These are phyloP conservation scores for Temnothorax unifasciatus DNA, from an alignment of 2,888 invertebrate genomes.

Conservation along the genomic window DNA sequence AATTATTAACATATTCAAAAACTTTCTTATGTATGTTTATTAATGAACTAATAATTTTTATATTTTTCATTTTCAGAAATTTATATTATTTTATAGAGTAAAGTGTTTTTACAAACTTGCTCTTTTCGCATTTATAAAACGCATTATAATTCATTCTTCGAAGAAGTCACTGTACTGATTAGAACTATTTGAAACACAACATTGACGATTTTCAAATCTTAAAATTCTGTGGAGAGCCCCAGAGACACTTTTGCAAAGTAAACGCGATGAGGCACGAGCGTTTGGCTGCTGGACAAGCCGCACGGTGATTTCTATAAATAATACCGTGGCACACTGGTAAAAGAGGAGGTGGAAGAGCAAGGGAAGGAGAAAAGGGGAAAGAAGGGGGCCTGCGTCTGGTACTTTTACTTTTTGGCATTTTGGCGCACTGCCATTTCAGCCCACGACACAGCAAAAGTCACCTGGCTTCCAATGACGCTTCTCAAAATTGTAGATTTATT, in stretches of 20 bases:
- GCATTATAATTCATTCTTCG: slow-evolving; percentile 32
- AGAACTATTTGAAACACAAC: slow-evolving; percentile 29
- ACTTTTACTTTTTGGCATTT: slow-evolving; percentile 81
- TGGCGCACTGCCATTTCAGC: slow-evolving; percentile 74
- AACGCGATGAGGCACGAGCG: slow-evolving; percentile 79
- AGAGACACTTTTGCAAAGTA: slow-evolving; percentile 73
- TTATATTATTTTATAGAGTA: slow-evolving; percentile 11
- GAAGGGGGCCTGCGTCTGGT: slow-evolving; percentile 70
- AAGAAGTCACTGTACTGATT: background rate
- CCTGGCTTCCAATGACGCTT: background rate
- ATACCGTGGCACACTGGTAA: slow-evolving; percentile 79
- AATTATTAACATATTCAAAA: slow-evolving; percentile 23
- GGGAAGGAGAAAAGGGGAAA: slow-evolving; percentile 72
- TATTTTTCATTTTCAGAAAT: slow-evolving; percentile 10
- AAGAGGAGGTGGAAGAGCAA: slow-evolving; percentile 72
- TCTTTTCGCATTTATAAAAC: slow-evolving; percentile 19
- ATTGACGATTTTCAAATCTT: slow-evolving; percentile 29
- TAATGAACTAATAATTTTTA: slow-evolving; percentile 3
- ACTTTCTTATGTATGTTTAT: slow-evolving; percentile 16
- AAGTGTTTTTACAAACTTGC: slow-evolving; percentile 26
- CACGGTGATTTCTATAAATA: slow-evolving; percentile 85
- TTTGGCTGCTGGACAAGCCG: slow-evolving; percentile 82
- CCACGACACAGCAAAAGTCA: slow-evolving; percentile 35
- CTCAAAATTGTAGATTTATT: slow-evolving; percentile 37
- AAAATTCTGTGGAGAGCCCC: slow-evolving; percentile 45